A percentile compares a stretch with the other conserved stretches of the same genome.
Evolutionary conservation across 2,113 vertebrate genomes (phyloP).

Genomic region (Lynx canadensis): DNA sequence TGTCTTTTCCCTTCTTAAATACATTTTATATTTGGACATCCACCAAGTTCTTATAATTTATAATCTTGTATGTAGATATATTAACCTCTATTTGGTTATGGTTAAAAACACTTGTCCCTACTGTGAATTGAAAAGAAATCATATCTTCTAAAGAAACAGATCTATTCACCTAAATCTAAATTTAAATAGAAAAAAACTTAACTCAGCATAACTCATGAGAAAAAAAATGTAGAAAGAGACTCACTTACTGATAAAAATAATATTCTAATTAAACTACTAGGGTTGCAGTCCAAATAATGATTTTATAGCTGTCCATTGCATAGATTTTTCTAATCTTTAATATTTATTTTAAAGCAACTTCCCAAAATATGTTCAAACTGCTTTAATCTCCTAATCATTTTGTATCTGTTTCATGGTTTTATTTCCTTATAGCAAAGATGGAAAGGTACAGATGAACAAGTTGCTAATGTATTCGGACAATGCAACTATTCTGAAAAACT

Average conservation of each 20-base stretch:
- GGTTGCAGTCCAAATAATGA: background rate
- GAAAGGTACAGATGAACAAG: background rate
- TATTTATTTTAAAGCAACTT: conserved; percentile 7
- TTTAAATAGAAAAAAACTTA: background rate
- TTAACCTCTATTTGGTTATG: background rate
- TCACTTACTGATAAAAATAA: background rate
- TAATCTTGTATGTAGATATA: background rate
- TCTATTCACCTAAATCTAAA: background rate
- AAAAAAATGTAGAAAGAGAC: background rate
- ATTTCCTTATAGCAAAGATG: background rate
- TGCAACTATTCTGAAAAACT: background rate
- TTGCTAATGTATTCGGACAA: background rate
- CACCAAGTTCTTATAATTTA: background rate
- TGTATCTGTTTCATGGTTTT: background rate
- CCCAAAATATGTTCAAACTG: background rate
- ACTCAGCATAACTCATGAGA: background rate
- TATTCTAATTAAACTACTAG: background rate
- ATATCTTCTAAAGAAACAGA: background rate
- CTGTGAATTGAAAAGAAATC: background rate
- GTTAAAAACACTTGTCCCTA: background rate
- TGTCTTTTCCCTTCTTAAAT: background rate
- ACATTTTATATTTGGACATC: background rate
- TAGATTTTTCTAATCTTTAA: background rate
- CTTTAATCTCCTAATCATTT: background rate
- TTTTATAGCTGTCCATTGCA: background rate